A percentile compares a stretch with the other conserved stretches of the same genome.
Evolutionary conservation across 2,113 vertebrate genomes (phyloP).

Genomic region (Manacus vitellinus): DNA sequence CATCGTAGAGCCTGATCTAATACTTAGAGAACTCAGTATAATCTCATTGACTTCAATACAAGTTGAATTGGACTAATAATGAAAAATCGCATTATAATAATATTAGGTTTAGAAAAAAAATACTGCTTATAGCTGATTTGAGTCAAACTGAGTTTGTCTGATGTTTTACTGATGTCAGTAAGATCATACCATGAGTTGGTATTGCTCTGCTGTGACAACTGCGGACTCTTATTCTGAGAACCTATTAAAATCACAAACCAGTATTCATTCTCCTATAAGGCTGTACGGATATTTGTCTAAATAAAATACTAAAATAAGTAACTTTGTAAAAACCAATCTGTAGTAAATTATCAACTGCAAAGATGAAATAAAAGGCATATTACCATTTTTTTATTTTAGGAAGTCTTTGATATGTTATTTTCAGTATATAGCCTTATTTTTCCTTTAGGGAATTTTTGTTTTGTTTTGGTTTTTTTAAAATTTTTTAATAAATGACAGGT

Average conservation of each 20-base stretch:
- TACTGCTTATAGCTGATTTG: constrained; percentile 65
- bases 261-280: not conserved
- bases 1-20: constrained; percentile 36
- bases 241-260: constrained; percentile 48
- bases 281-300: not conserved
- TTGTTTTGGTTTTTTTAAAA: not conserved
- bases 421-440: not conserved
- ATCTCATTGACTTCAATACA: constrained; percentile 64
- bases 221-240: not conserved
- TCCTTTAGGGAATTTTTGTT: not conserved
- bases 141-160: constrained; percentile 61
- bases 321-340: not conserved
- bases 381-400: not conserved
- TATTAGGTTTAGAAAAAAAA: constrained; percentile 61
- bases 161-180: constrained; percentile 65
- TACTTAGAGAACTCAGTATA: constrained; percentile 53
- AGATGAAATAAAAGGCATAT: not conserved
- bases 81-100: constrained; percentile 63
- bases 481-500: not conserved
- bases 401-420: not conserved
- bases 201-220: constrained; percentile 49
- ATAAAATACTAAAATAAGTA: not conserved
- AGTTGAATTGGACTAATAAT: constrained; percentile 67
- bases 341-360: not conserved
- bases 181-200: constrained; percentile 48